Base-by-base conservation (phyloP, 2,113 vertebrate genomes). In the Chunga burmeisteri region DNA sequence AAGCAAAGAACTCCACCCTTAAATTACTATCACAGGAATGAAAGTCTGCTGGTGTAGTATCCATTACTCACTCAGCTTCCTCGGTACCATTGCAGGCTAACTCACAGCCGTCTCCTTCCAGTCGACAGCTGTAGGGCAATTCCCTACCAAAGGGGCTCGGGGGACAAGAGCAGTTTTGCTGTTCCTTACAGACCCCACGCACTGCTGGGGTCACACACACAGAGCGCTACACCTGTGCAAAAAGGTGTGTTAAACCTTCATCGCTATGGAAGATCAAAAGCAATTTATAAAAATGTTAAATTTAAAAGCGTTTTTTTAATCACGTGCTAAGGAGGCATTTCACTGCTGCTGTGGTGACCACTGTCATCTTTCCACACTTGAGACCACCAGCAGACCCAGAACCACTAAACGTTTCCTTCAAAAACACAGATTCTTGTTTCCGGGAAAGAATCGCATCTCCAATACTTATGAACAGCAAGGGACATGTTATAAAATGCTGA, bases 81-180 rank as follows among this genome's bases (percentile, higher is more conserved):
- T 16, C 0, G 0, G 62, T 18, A 52, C 13, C n/a, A 2, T 0
- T 21, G 34, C 0, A 2, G 71, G 40, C 25, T 53, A 36, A 55
- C 42, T 58, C 42, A 19, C 34, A 32, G 66, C 29, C 8, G 0
- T 18, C 74, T 40, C 26, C 56, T 18, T 1, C 6, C 18, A 36
- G 18, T 7, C 8, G 1, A 23, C 29, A 67, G 85, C 77, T 40
- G n/a, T 1, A 16, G 65, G 63, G 21, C 36, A 34, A 20, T 13
- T 44, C 62, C 67, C 49, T 10, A 2, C 19, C 10, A 5, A 20
- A 29, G 36, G 29, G 38, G 13, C 40, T 36, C 9, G 1, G n/a
- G 72, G 59, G 16, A 27, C 55, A 32, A 49, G 16, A 56, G 38
- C 0, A 9, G 15, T 2, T 50, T 21, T 49, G 70, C n/a, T 3